Percentiles rank a stretch among this genome's conserved stretches.
These are phyloP conservation scores for Xiphophorus hellerii DNA, from an alignment of 2,113 vertebrate species.

Conservation along the genomic window DNA sequence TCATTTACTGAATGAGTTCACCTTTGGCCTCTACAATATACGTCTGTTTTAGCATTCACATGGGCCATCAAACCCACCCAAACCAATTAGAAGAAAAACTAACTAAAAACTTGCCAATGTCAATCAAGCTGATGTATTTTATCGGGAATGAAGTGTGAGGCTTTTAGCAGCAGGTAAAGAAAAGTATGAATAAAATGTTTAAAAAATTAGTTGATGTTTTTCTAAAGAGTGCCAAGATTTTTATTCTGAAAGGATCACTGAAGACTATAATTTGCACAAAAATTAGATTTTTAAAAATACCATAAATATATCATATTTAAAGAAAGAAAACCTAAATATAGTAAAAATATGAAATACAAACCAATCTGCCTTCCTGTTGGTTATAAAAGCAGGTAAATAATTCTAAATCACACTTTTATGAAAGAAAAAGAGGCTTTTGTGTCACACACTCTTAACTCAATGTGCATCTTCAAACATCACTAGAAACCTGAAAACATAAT, in stretches of 20 bases:
- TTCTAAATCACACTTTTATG: too few relatives aligned
- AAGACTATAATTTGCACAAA: not conserved
- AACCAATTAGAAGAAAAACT: constrained; percentile 26
- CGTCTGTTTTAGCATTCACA: constrained; percentile 21
- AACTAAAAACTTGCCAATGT: constrained; percentile 2
- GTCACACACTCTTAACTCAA: too few relatives aligned
- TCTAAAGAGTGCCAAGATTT: not conserved
- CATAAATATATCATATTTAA: too few relatives aligned
- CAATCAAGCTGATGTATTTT: not conserved
- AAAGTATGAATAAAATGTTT: not conserved
- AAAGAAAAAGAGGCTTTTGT: too few relatives aligned
- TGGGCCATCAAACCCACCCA: not conserved
- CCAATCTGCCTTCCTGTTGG: too few relatives aligned
- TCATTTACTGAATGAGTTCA: constrained; percentile 30
- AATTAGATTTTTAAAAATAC: too few relatives aligned
- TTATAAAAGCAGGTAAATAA: too few relatives aligned
- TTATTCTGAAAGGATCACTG: not conserved
- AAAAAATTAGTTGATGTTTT: not conserved
- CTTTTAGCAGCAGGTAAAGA: not conserved
- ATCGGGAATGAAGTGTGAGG: not conserved
- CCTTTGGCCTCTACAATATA: constrained; percentile 25
- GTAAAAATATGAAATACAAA: too few relatives aligned
- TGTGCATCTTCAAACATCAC: too few relatives aligned
- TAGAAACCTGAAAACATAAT: too few relatives aligned
- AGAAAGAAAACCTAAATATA: too few relatives aligned